Evolutionary conservation across 1,140 invertebrate species (phyloP).

Genomic region (Megalopta genalis): DNA sequence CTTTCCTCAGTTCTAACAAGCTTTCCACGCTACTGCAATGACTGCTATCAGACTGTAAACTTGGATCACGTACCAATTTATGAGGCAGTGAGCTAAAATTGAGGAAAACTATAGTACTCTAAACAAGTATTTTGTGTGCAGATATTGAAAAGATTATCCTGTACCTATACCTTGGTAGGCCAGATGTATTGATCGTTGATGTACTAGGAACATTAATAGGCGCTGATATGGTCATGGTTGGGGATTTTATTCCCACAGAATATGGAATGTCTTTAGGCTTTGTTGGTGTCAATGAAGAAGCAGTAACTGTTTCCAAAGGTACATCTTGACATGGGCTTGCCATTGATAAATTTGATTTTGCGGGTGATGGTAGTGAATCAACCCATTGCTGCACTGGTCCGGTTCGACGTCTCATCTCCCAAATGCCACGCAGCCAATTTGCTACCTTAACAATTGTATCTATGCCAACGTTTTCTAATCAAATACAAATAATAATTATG

Average conservation of each 20-base stretch:
- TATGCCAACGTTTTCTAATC: conserved; percentile 72
- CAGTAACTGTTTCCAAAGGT: not conserved
- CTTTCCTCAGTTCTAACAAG: conserved; percentile 85
- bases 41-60: conserved; percentile 86
- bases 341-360: conserved; percentile 49
- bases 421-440: conserved; percentile 75
- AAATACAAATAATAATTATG: conserved; percentile 35
- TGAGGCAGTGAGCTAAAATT: conserved; percentile 60
- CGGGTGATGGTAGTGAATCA: conserved; percentile 75
- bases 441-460: conserved; percentile 74
- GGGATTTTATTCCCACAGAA: conserved; percentile 51
- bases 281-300: conserved; percentile 13
- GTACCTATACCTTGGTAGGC: conserved; percentile 63
- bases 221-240: conserved; percentile 74
- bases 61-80: conserved; percentile 81
- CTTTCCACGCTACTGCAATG: conserved; percentile 88
- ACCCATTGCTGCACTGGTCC: conserved; percentile 80
- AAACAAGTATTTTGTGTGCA: not conserved
- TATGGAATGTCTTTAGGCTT: conserved; percentile 57
- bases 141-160: not conserved
- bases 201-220: conserved; percentile 72
- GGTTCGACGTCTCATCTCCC: conserved; percentile 76
- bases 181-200: conserved; percentile 66
- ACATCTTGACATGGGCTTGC: conserved; percentile 32
- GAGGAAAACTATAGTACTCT: conserved; percentile 3